These are phyloP conservation scores for Sparus aurata DNA, from an alignment of 2,797 vertebrate genomes.

Conservation along the genomic window DNA sequence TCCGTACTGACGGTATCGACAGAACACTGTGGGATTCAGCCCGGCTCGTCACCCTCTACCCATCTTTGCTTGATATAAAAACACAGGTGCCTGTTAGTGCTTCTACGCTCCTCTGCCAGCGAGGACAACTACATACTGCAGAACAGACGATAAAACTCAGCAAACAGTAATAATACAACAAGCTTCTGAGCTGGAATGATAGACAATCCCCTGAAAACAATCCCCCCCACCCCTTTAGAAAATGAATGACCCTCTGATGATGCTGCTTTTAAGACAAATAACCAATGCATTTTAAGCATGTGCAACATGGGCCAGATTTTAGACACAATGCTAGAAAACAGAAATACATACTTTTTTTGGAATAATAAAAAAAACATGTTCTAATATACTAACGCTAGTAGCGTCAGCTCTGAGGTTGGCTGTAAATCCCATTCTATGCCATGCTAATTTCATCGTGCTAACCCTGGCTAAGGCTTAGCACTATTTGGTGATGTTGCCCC, in stretches of 20 bases:
- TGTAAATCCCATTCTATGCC: slow-evolving; percentile 53
- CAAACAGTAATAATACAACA: slow-evolving; percentile 65
- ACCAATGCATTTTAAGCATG: slow-evolving; percentile 83
- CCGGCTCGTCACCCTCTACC: slow-evolving; percentile 56
- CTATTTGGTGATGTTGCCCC: slow-evolving; percentile 43
- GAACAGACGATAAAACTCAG: slow-evolving; percentile 65
- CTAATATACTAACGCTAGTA: slow-evolving; percentile 45
- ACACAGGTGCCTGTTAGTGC: slow-evolving; percentile 84
- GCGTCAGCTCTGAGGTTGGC: slow-evolving; percentile 54
- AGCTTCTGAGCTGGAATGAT: slow-evolving; percentile 73
- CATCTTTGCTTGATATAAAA: slow-evolving; percentile 75
- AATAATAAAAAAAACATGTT: slow-evolving; percentile 21
- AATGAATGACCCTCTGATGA: slow-evolving; percentile 67
- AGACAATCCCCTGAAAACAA: slow-evolving; percentile 70
- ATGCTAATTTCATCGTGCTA: slow-evolving; percentile 52
- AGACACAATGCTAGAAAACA: slow-evolving; percentile 74
- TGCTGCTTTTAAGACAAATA: slow-evolving; percentile 82
- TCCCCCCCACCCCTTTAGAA: slow-evolving; percentile 42
- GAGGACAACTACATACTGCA: slow-evolving; percentile 63
- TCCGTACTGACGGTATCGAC: neutral
- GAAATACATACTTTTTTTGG: slow-evolving; percentile 42
- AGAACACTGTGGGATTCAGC: slow-evolving; percentile 54
- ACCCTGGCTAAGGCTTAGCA: slow-evolving; percentile 56
- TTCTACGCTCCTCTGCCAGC: slow-evolving; percentile 68
- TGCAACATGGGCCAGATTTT: slow-evolving; percentile 69